Evolutionary conservation across 2,113 vertebrate species (phyloP).

Genomic region (Alaudala cheleensis): DNA sequence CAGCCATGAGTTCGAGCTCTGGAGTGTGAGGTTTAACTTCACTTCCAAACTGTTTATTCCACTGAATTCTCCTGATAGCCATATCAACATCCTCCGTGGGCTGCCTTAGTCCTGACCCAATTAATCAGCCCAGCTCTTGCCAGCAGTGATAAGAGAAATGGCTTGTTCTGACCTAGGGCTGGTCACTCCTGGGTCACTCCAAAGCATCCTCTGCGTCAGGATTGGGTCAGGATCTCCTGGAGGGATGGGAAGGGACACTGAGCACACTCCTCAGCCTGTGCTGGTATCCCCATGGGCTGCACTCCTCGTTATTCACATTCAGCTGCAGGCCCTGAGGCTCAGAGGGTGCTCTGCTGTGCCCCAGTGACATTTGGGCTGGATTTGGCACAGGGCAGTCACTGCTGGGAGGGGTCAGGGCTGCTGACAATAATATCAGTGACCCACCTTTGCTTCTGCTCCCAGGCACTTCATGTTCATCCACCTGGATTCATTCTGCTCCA

Average conservation of each 20-base stretch:
- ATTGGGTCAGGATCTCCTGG: background rate
- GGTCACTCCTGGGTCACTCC: background rate
- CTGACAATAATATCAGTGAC: background rate
- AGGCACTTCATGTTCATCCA: background rate
- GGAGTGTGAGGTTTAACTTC: background rate
- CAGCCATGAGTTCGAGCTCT: background rate
- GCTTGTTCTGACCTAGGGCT: background rate
- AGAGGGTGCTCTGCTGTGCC: background rate
- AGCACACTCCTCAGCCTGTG: background rate
- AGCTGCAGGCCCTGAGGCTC: background rate
- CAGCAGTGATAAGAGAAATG: background rate
- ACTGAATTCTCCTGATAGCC: background rate
- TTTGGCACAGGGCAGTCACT: background rate
- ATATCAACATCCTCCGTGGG: background rate
- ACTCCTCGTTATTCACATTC: background rate
- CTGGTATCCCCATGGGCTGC: background rate
- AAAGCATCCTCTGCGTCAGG: background rate
- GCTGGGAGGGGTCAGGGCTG: background rate
- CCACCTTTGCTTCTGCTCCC: background rate
- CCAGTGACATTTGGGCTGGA: background rate
- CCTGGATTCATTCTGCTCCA: constrained; percentile 56
- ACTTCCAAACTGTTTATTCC: background rate
- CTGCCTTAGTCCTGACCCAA: background rate
- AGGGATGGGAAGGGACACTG: background rate
- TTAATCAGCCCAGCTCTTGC: background rate